Evolutionary conservation across 2,113 vertebrate species (phyloP).

Genomic region (Aspiorhynchus laticeps): DNA sequence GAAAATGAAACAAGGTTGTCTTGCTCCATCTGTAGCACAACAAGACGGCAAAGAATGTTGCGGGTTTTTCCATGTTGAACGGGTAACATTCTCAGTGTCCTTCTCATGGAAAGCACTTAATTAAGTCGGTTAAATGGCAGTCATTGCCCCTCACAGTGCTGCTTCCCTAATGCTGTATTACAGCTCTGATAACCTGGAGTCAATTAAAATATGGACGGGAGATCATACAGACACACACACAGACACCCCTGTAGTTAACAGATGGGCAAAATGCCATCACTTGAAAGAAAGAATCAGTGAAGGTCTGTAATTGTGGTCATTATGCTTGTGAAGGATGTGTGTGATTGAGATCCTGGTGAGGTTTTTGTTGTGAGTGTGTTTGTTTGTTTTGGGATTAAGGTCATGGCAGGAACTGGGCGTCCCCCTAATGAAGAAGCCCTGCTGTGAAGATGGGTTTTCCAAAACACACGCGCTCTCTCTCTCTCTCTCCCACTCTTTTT

Average conservation of each 20-base stretch:
- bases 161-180: slow-evolving; percentile 42
- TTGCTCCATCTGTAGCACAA: background rate
- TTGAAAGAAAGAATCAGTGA: slow-evolving; percentile 63
- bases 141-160: background rate
- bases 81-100: slow-evolving; percentile 18
- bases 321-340: slow-evolving; percentile 57
- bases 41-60: background rate
- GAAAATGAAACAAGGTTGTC: background rate
- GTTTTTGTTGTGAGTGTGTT: slow-evolving; percentile 38
- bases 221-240: slow-evolving; percentile 46
- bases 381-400: slow-evolving; percentile 55
- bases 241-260: slow-evolving; percentile 59
- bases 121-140: slow-evolving; percentile 16
- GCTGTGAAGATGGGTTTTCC: slow-evolving; percentile 28
- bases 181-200: slow-evolving; percentile 49
- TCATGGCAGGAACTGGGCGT: slow-evolving; percentile 50
- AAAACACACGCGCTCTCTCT: slow-evolving; percentile 16
- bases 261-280: slow-evolving; percentile 63
- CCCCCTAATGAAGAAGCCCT: slow-evolving; percentile 55
- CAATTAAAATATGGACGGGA: slow-evolving; percentile 55
- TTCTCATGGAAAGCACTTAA: slow-evolving; percentile 28
- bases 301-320: slow-evolving; percentile 64
- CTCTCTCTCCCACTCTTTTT: slow-evolving; percentile 2
- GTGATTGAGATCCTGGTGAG: slow-evolving; percentile 51
- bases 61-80: background rate